A percentile compares a stretch with the other conserved stretches of the same genome.
phyloP scores from a whole-genome alignment of 1,140 invertebrate species.

The Sipha flava region DNA sequence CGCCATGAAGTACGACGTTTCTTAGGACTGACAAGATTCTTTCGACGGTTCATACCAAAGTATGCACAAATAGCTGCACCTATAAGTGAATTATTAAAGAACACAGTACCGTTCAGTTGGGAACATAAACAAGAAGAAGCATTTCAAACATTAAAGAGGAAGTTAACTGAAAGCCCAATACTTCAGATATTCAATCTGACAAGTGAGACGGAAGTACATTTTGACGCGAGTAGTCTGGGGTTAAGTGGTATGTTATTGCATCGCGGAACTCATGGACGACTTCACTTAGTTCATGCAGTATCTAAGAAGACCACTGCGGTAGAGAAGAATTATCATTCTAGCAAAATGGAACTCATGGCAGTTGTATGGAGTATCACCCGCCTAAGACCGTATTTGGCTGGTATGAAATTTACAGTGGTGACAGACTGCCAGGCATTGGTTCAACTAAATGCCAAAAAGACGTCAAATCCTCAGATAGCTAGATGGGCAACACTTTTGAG shows the following conservation, averaged over 20 bases:
- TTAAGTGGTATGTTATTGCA: conserved; percentile 41
- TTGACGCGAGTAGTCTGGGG: conserved; percentile 39
- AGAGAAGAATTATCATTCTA: not conserved
- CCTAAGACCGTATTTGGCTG: not conserved
- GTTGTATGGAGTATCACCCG: not conserved
- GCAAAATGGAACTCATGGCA: not conserved
- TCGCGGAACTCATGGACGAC: not conserved
- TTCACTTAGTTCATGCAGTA: not conserved
- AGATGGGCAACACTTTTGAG: conserved; percentile 42
- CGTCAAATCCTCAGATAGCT: conserved; percentile 37
- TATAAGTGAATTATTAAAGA: too few species aligned
- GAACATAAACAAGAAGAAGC: conserved; percentile 30
- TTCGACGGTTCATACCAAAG: too few species aligned
- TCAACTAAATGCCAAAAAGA: conserved; percentile 8
- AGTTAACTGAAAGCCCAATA: conserved; percentile 38
- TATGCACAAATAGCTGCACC: too few species aligned
- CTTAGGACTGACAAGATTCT: conserved; percentile 40
- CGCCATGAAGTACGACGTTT: conserved; percentile 35
- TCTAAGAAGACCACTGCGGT: not conserved
- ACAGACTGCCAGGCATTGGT: conserved; percentile 14
- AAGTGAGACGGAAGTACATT: conserved; percentile 40
- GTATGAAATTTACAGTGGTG: not conserved
- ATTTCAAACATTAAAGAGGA: conserved; percentile 38
- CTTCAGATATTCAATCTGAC: conserved; percentile 40
- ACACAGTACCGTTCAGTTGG: too few species aligned